These are phyloP conservation scores for Empidonax traillii DNA, from an alignment of 2,113 vertebrate genomes.

Conservation along the genomic window DNA sequence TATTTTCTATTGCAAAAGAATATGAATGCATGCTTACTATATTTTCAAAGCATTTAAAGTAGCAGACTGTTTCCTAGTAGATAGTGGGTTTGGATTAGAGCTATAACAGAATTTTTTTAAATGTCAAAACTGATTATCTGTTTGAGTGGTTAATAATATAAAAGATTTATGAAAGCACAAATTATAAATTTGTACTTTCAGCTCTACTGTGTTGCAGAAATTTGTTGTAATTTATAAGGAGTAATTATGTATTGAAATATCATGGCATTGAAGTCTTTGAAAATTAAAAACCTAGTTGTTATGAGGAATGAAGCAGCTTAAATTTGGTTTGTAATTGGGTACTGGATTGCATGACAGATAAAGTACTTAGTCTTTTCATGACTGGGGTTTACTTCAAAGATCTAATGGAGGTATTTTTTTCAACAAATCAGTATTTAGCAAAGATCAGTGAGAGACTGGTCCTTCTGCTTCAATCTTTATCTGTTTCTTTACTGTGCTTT, in stretches of 20 bases:
- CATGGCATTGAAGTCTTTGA: not conserved
- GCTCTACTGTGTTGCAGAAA: not conserved
- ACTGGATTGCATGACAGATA: not conserved
- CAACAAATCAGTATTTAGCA: not conserved
- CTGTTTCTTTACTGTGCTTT: not conserved
- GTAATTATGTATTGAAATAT: not conserved
- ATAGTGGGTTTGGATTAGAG: not conserved
- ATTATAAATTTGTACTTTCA: not conserved
- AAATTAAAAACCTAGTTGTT: not conserved
- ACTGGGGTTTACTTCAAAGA: not conserved
- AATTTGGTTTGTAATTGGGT: not conserved
- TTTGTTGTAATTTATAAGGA: not conserved
- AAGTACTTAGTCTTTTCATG: not conserved
- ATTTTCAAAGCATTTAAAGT: not conserved
- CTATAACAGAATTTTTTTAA: not conserved
- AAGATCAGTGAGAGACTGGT: not conserved
- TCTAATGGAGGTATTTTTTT: not conserved
- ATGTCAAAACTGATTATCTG: not conserved
- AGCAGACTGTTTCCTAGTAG: not conserved
- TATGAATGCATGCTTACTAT: not conserved
- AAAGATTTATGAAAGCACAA: not conserved
- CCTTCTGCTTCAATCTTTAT: not conserved
- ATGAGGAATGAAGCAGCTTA: accelerated
- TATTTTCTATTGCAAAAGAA: not conserved
- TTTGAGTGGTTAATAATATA: not conserved